Evolutionary conservation across 1,140 invertebrate genomes (phyloP).

Genomic region (Drosophila yakuba): DNA sequence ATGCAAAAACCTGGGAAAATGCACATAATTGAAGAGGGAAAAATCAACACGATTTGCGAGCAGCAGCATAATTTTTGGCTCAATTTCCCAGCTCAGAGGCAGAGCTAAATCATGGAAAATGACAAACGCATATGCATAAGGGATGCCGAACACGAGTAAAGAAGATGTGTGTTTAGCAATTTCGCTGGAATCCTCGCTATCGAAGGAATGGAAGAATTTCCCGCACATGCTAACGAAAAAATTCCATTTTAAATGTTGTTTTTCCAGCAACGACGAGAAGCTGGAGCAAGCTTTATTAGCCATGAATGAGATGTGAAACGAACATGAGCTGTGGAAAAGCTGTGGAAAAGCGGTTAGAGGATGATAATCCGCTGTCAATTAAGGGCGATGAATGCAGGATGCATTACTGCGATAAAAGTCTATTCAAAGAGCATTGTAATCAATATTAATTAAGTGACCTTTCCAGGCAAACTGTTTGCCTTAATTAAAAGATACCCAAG

Average conservation of each 20-base stretch:
- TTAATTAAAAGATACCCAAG: constrained; percentile 61
- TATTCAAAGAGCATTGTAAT: constrained; percentile 56
- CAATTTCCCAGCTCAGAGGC: constrained; percentile 9
- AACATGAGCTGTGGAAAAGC: constrained; percentile 3
- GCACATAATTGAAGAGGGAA: constrained; percentile 31
- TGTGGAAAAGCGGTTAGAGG: neutral
- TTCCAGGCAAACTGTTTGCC: constrained; percentile 8
- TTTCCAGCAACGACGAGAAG: constrained; percentile 8
- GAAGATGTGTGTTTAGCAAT: constrained; percentile 1
- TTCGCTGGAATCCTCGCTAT: constrained; percentile 7
- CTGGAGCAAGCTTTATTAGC: constrained; percentile 27
- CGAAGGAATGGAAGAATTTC: constrained; percentile 5
- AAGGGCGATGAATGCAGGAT: constrained; percentile 61
- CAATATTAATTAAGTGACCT: constrained; percentile 69
- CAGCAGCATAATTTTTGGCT: constrained; percentile 30
- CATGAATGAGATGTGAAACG: constrained; percentile 10
- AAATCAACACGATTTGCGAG: constrained; percentile 44
- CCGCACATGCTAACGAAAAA: constrained; percentile 36
- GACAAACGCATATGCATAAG: constrained; percentile 29
- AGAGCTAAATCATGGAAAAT: constrained; percentile 57
- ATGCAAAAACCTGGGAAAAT: neutral
- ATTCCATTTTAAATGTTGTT: constrained; percentile 48
- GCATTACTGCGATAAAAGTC: constrained; percentile 54
- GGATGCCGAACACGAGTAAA: neutral
- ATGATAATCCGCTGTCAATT: constrained; percentile 51